Evolutionary conservation across 2,797 vertebrate genomes (phyloP), one percentile per base, ranked within the genome.

Genomic region (Cyprinella venusta): DNA sequence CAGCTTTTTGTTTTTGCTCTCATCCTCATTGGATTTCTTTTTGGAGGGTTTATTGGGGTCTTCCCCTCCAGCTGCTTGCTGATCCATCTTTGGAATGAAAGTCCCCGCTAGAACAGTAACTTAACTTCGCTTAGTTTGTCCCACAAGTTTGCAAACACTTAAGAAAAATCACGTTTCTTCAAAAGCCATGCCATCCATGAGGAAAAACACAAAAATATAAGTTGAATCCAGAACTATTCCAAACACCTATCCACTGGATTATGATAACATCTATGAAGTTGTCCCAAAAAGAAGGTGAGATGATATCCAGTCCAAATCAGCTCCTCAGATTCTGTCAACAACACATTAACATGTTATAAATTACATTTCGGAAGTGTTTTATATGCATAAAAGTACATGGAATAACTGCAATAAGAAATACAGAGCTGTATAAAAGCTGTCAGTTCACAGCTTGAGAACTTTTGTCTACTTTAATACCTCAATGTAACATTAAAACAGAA

Each of bases 1-100:
- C 95, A 95, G 92, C 85, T 96, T 96, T 89, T 96, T 95, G 92
- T 96, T 96, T 92, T 94, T 96, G 85, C 93, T 91, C 79, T 96
- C 95, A 81, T 96, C 95, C 64, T 96, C 95, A 21, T 54, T 91
- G 68, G 93, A 91, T 81, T 94, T 96, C 92, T 94, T 95, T 90
- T 95, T 95, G 7, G 92, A 91, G 59, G 93, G 89, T 86, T 94
- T 95, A 85, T 89, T 94, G 13, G 95, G 94, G 83, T 96, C 95
- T 61, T 96, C 95, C 63, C 93, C 94, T 6, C 95, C 95, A 75
- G 93, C 92, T 72, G 94, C 95, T 91, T 86, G 88, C 63, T 87
- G 88, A 91, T 96, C 95, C 95, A 96, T 96, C n/a, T 81, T 85
- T 18, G 36, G 12, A 77, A 45, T 85, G 64, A 65, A 85, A 78